Base-by-base conservation (phyloP, 2,888 invertebrate species). In the Saturnia japonica region DNA sequence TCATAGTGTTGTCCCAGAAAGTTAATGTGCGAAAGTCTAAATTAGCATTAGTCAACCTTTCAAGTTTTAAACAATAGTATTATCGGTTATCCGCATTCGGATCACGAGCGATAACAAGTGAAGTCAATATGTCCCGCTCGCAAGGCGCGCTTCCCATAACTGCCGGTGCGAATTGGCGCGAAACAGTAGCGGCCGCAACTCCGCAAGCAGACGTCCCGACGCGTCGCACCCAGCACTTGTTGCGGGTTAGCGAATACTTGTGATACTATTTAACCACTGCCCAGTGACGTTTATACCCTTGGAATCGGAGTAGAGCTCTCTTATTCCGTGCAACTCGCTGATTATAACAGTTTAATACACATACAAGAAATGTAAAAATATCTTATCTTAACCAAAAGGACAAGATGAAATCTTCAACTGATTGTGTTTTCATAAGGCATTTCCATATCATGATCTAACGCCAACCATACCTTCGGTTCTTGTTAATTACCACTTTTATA, bases 151-250 rank as follows among this genome's bases (percentile, higher is more conserved):
- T 86, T 91, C 87, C 89, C 86, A 85, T 84, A 86, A 92, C 92
- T 92, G 91, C 86, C 86, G 88, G 80, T 83, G 85, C 80, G 82
- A 85, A 81, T 87, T 89, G 90, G 89, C 91, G 90, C 88, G 90
- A 91, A 90, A 85, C 82, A 75, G 76, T 78, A 74, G 67, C 75
- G 68, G 69, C 77, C 77, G 75, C 78, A 71, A 73, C 66, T 72
- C 77, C 77, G 75, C 78, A 71, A 73, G 67, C 72, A 71, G 71
- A 75, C 81, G 80, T 82, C 85, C 85, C 85, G 86, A 86, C 86
- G 80, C 82, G 77, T 22, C 54, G 87, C 88, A 79, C 71, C 75
- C 74, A 79, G 73, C 90, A 92, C 93, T 91, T 91, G 91, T 91
- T 92, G 91, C 88, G 83, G 54, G 22, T 22, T 19, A 1, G 43